Conservation (phyloP, 1,140 invertebrate genomes). For the Euwallacea fornicatus region DNA sequence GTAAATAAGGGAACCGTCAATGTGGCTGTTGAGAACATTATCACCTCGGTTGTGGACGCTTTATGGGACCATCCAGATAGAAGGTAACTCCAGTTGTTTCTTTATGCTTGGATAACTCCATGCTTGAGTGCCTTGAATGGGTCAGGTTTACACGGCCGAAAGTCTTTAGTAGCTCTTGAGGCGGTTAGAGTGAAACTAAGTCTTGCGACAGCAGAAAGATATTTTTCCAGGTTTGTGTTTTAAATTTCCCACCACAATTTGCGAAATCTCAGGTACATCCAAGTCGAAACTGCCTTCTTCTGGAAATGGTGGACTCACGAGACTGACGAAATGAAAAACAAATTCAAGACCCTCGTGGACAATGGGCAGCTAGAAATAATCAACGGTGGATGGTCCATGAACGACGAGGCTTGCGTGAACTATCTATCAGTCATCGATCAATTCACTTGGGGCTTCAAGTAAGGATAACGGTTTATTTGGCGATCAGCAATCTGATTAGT, state of each 20-base stretch:
- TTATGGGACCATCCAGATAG: slow-evolving; percentile 70
- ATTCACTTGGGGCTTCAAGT: slow-evolving; percentile 66
- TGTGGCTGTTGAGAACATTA: slow-evolving; percentile 74
- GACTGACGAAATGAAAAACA: slow-evolving; percentile 55
- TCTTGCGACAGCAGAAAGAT: neutral
- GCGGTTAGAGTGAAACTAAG: neutral
- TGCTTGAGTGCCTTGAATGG: too few species aligned
- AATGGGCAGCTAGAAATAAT: slow-evolving; percentile 75
- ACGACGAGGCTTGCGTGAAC: slow-evolving; percentile 79
- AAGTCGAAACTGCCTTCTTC: slow-evolving; percentile 57
- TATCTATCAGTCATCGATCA: slow-evolving; percentile 85
- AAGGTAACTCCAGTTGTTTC: slow-evolving; percentile 53
- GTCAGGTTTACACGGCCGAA: too few species aligned
- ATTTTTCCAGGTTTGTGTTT: neutral
- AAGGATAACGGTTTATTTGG: slow-evolving; percentile 22
- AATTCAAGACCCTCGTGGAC: slow-evolving; percentile 53
- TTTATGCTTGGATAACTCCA: too few species aligned
- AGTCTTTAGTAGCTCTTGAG: too few species aligned
- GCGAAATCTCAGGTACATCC: slow-evolving; percentile 43
- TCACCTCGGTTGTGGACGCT: slow-evolving; percentile 59
- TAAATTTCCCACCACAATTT: slow-evolving; percentile 3
- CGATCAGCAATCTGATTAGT: neutral
- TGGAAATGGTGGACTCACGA: slow-evolving; percentile 70
- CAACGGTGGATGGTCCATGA: slow-evolving; percentile 73
- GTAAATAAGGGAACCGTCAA: slow-evolving; percentile 12